Base-by-base conservation (phyloP, 2,888 invertebrate genomes). In the Pheosia tremula region DNA sequence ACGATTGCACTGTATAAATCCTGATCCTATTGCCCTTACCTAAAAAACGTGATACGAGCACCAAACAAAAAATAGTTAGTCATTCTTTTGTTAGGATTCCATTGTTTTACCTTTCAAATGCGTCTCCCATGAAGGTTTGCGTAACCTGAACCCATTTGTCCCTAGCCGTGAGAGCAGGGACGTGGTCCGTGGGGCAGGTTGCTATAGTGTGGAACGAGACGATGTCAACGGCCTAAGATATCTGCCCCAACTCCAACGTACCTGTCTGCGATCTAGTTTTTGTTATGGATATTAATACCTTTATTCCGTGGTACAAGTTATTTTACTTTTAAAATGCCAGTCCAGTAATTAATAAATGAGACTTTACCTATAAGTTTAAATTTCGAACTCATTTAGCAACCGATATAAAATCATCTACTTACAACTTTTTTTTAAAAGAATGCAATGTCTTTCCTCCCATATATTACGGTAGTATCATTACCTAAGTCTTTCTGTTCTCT, bases 51-150 rank as follows among this genome's bases (percentile, higher is more conserved):
- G 66, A 68, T 68, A 50, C 53, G 59, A 67, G 56, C 62, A 60
- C 62, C 54, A 69, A 69, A 78, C 74, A 81, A 82, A 73, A 68
- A 24, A 24, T 24, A 74, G 67, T 73, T 65, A 75, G 78, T 71
- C 72, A 76, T 72, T 77, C 73, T 78, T 76, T 81, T 77, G 82
- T 77, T 75, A 65, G 41, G 37, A 60, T 55, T 59, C 66, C 58
- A 75, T 72, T 69, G 72, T 72, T 75, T 76, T 73, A 72, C 64
- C 66, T 66, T 68, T 67, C 54, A 72, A 64, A 66, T 73, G 66
- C 70, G 69, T 69, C 75, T 81, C 81, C 75, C 79, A 80, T 81
- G 74, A 72, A 72, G 70, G 66, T 77, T 77, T 74, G 71, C 71
- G 82, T 80, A 81, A 82, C 67, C 60, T 66, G 78, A 80, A 69